These are phyloP conservation scores for Stegastes partitus DNA, from an alignment of 2,113 vertebrate species.

Conservation along the genomic window DNA sequence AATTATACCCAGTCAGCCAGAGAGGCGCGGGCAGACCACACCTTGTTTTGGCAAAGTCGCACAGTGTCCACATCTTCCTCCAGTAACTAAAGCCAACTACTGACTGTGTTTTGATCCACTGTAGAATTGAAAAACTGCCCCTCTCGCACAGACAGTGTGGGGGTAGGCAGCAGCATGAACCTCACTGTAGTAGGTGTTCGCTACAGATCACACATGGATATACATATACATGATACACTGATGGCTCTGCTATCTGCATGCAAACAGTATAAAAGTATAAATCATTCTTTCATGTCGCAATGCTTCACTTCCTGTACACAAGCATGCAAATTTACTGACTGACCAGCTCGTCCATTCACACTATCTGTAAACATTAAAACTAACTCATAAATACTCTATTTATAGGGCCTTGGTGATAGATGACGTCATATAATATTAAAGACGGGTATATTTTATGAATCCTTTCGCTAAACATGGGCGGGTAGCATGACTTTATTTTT, in stretches of 20 bases:
- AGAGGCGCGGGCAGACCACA: constrained; percentile 22
- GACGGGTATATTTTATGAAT: not conserved
- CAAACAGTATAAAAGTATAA: constrained; percentile 3
- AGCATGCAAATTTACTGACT: not conserved
- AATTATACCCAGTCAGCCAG: constrained; percentile 22
- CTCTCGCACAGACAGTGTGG: constrained; percentile 41
- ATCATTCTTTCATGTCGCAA: constrained; percentile 1
- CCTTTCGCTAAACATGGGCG: not conserved
- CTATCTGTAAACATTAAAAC: constrained; percentile 15
- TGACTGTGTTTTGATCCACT: constrained; percentile 49
- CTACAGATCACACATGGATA: constrained; percentile 18
- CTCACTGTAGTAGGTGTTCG: constrained; percentile 3
- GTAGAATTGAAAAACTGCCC: constrained; percentile 27
- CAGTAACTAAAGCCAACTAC: constrained; percentile 12
- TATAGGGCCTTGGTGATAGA: not conserved
- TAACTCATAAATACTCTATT: not conserved
- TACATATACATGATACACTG: not conserved
- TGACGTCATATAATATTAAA: not conserved
- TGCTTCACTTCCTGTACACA: constrained; percentile 1
- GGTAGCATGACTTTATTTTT: constrained; percentile 18
- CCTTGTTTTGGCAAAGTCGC: constrained; percentile 36
- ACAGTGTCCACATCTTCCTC: constrained; percentile 26
- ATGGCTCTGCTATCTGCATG: not conserved
- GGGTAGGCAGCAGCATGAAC: constrained; percentile 16
- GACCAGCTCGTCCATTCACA: not conserved